Base-by-base conservation (phyloP, 2,113 vertebrate genomes). In the Turdus rufiventris region DNA sequence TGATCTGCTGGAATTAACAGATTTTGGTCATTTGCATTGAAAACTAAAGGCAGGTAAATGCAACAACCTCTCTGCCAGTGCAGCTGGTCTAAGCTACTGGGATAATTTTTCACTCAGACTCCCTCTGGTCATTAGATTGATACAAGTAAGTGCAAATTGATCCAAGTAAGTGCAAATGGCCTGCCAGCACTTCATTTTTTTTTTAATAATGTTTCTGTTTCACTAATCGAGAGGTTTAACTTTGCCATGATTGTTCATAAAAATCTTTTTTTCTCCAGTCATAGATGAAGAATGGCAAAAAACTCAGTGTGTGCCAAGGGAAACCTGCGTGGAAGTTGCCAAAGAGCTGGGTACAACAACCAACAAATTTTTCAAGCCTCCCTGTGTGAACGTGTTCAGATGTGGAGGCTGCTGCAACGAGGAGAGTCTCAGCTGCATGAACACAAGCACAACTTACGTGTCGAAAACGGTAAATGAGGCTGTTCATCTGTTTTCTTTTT, bases 251-350 rank as follows among this genome's bases (percentile, higher is more conserved):
- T 71, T 61, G 68, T 40, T 78, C 54, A 73, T 80, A 89, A 88
- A 77, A 82, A 60, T 21, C 50, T 25, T 94, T 25, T 78, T 96
- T 85, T 96, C 84, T 92, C 33, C 85, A 99, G 99, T 99, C 85
- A 99, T 99, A 93, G 99, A 99, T 61, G 99, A 99, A 47, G 99
- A 99, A 94, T 99, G 99, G 99, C 99, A 99, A 96, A 98, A 98
- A 89, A 99, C 99, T 25, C 99, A 99, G 94, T 99, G 99, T 36
- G 98, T 98, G 97, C 99, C 99, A 43, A 97, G 99, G 94, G 99
- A 99, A 97, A 99, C 98, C 4, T 99, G 98, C 0, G 98, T 99
- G 17, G 99, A 99, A 68, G 98, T 99, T 63, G 99, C 99, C 89
- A 98, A 99, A 72, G 99, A 99, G 94, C 95, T 99, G 63, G 98